phyloP scores from a whole-genome alignment of 2,113 vertebrate genomes.

The Prunella fulvescens region DNA sequence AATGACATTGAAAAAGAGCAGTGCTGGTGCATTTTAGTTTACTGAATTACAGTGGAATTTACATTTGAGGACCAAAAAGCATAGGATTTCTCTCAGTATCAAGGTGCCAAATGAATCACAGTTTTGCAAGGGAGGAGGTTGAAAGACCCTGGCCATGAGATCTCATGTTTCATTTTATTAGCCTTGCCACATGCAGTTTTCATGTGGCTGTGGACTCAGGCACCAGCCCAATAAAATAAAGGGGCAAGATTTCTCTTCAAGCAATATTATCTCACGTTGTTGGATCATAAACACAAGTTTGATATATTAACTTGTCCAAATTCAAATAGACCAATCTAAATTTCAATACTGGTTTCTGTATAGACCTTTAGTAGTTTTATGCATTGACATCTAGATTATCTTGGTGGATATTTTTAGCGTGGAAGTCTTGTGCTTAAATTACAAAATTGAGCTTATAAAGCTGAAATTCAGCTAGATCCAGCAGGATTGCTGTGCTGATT shows the following conservation, averaged over 20 bases:
- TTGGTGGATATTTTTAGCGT: background rate
- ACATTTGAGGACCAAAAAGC: background rate
- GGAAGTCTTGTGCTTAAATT: background rate
- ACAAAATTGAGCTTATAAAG: background rate
- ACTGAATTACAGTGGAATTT: background rate
- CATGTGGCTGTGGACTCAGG: background rate
- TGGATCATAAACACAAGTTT: background rate
- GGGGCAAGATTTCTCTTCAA: background rate
- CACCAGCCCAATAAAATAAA: background rate
- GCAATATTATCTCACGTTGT: background rate
- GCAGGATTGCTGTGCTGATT: background rate
- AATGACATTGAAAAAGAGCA: background rate
- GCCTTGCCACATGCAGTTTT: background rate
- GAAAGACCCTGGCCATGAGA: background rate
- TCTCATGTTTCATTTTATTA: background rate
- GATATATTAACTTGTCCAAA: background rate
- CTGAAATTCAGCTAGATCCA: background rate
- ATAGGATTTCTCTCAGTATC: background rate
- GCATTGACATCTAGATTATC: background rate
- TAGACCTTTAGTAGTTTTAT: background rate
- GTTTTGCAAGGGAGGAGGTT: background rate
- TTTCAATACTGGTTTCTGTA: background rate
- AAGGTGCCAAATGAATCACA: background rate
- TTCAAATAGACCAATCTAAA: background rate
- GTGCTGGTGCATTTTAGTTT: background rate